Percentiles rank a stretch among this genome's conserved stretches.
phyloP scores from a whole-genome alignment of 23 tunicate genomes.

The Trididemnum nubilum region DNA sequence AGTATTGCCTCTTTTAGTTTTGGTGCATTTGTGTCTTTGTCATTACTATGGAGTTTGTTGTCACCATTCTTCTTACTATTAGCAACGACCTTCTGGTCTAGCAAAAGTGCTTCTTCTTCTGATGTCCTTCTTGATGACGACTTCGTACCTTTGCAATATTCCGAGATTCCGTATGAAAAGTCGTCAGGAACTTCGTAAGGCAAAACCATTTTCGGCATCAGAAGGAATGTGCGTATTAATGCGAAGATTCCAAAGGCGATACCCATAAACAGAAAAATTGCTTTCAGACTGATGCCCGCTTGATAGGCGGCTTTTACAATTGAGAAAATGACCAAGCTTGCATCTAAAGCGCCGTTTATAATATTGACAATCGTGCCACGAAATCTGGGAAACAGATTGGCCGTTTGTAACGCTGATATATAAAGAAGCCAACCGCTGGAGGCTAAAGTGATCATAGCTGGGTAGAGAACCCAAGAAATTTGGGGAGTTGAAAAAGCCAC shows the following conservation, averaged over 20 bases:
- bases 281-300: neutral
- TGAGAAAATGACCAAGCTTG: neutral
- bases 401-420: neutral
- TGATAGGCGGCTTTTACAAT: conserved; percentile 3
- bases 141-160: neutral
- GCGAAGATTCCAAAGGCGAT: neutral
- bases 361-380: neutral
- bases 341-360: neutral
- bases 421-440: neutral
- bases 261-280: conserved; percentile 1
- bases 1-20: neutral
- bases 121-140: neutral
- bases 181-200: conserved; percentile 7
- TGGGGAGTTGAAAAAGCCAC: conserved; percentile 1
- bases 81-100: neutral
- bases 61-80: no score
- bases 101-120: neutral
- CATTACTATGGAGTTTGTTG: no score
- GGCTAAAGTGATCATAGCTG: neutral
- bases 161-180: conserved; percentile 6
- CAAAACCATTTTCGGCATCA: conserved; percentile 14
- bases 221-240: neutral
- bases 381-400: conserved; percentile 4
- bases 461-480: conserved; percentile 3
- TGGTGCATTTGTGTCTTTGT: no score